Conservation (phyloP, 2,888 invertebrate species). For the Polia nebulosa region DNA sequence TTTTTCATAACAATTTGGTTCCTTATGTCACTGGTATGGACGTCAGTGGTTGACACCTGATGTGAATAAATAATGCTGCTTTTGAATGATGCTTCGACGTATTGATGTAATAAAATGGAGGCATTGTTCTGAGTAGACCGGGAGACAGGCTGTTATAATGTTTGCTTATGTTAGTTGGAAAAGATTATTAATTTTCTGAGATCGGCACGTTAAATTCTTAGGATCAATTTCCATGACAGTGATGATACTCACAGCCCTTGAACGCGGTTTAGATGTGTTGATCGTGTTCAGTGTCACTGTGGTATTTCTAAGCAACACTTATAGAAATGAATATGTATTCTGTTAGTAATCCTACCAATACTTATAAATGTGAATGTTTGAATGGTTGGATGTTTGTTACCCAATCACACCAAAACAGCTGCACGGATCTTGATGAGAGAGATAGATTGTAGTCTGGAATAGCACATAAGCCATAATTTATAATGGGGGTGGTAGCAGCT, state of each 20-base stretch:
- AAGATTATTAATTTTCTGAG: neutral
- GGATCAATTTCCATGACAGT: neutral
- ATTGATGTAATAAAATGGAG: constrained; percentile 66
- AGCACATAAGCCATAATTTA: too few species aligned
- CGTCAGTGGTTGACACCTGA: constrained; percentile 57
- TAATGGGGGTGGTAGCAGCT: too few species aligned
- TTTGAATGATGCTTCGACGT: constrained; percentile 65
- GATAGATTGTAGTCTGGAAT: too few species aligned
- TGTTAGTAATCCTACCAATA: too few species aligned
- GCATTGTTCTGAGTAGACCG: constrained; percentile 60
- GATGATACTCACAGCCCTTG: neutral
- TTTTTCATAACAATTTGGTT: neutral
- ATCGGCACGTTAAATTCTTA: neutral
- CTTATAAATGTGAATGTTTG: too few species aligned
- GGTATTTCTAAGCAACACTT: too few species aligned
- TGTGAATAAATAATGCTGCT: constrained; percentile 61
- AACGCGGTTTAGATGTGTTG: neutral
- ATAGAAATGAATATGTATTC: too few species aligned
- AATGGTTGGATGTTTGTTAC: too few species aligned
- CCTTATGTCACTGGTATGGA: constrained; percentile 39
- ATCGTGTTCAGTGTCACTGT: neutral
- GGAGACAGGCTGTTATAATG: constrained; percentile 31
- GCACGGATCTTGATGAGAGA: too few species aligned
- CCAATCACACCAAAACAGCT: too few species aligned
- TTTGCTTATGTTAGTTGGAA: neutral